Evolutionary conservation across 2,888 invertebrate species (phyloP), one percentile per base, ranked within the genome.

Genomic region (Drosophila neotestacea): DNA sequence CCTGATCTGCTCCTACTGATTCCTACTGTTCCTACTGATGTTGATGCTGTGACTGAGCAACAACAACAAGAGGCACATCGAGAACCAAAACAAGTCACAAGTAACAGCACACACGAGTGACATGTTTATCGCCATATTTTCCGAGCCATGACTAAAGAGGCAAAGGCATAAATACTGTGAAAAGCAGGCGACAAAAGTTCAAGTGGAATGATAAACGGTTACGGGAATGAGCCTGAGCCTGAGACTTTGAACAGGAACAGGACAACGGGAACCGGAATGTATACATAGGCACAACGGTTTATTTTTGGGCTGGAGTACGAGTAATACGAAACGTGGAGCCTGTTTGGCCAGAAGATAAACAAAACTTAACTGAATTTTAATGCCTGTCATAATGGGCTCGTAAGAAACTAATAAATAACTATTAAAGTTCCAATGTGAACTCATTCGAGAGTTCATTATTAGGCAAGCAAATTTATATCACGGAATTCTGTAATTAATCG

Each of bases 121-220:
- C 86, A 85, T 84, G 86, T 85, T 84, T 84, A 84, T 84, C 83
- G 83, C 83, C 86, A 85, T 85, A 85, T 84, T 85, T 79, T 85
- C 74, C 81, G 70, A 81, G 83, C 85, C 83, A 85, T 81, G 86
- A 79, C 84, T 84, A 85, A 84, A 84, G 84, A 84, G 77, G 71
- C 74, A 77, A 75, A 78, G 71, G 70, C 86, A 84, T 85, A 85
- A 84, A 85, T 83, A 77, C 79, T 73, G 60, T 61, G 77, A 73
- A 79, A 77, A 73, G 76, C 83, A 69, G 83, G 73, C 85, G 85
- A 83, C 83, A 85, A 85, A 79, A 85, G 68, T 74, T 79, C 82
- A 73, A 82, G 59, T 32, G 69, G 22, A 52, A 73, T 78, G 75
- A 76, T 73, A 52, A 73, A 77, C 78, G 77, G 55, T 30, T 70